Evolutionary conservation across 2,113 vertebrate species (phyloP).

Genomic region (Gracilinanus agilis): DNA sequence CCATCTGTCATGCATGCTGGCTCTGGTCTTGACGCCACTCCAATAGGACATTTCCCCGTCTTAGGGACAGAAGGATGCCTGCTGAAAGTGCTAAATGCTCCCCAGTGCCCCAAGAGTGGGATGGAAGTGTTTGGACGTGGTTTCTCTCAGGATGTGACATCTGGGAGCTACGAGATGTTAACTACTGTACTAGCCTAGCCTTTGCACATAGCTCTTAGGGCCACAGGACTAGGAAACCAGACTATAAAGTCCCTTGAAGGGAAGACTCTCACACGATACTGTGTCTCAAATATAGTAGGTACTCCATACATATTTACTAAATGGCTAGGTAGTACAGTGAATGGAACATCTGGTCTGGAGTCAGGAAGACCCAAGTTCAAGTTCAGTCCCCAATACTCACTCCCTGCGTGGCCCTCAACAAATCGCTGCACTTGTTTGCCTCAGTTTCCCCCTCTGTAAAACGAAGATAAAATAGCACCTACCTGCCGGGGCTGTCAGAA

Average conservation of each 20-base stretch:
- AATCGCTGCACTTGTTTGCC: not conserved
- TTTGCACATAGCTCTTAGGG: too few relatives aligned
- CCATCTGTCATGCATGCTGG: not conserved
- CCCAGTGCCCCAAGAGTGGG: not conserved
- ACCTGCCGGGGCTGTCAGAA: not conserved
- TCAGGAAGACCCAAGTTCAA: not conserved
- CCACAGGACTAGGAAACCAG: not conserved
- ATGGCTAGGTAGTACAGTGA: not conserved
- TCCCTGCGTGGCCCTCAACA: not conserved
- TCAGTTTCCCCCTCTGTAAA: not conserved
- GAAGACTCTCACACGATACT: not conserved
- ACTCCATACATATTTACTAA: not conserved
- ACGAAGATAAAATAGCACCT: not conserved
- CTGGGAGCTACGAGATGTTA: not conserved
- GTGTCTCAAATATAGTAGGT: too few relatives aligned
- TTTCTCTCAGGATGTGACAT: not conserved
- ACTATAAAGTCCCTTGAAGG: not conserved
- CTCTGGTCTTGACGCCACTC: not conserved
- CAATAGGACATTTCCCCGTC: not conserved
- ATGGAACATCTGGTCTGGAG: not conserved
- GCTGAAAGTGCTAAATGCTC: conserved; percentile 17
- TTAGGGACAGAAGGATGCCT: conserved; percentile 16
- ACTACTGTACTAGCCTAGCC: too few relatives aligned
- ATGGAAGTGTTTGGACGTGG: not conserved
- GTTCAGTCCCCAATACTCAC: not conserved